Evolutionary conservation across 2,113 vertebrate species (phyloP).

Genomic region (Vulpes ferrilata): DNA sequence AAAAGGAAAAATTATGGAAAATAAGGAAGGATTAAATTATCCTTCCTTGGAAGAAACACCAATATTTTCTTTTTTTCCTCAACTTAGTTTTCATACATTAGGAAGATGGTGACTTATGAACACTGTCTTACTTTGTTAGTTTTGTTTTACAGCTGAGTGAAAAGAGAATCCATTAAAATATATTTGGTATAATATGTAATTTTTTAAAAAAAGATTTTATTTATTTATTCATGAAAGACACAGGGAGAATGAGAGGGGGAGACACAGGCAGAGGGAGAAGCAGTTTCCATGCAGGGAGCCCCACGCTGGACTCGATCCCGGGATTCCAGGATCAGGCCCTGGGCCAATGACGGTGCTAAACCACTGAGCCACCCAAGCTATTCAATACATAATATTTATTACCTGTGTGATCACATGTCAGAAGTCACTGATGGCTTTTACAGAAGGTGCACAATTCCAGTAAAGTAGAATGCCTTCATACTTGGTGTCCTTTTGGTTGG

Average conservation of each 20-base stretch:
- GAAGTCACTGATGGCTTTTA: constrained; percentile 22
- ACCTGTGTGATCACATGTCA: not conserved
- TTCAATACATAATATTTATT: constrained; percentile 21
- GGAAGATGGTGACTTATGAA: constrained; percentile 25
- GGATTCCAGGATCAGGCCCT: no score
- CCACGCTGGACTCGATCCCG: no score
- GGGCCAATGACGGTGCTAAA: no score
- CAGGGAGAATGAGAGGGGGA: no score
- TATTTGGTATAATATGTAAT: not conserved
- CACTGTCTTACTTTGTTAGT: not conserved
- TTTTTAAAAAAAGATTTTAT: no score
- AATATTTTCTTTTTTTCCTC: not conserved
- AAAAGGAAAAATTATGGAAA: not conserved
- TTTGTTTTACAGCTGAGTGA: constrained; percentile 25
- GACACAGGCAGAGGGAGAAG: no score
- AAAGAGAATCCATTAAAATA: constrained; percentile 50
- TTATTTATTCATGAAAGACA: no score
- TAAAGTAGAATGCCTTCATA: not conserved
- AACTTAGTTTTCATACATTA: constrained; percentile 5
- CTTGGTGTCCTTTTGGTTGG: not conserved
- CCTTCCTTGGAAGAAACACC: not conserved
- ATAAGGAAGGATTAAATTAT: not conserved
- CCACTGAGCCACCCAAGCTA: no score
- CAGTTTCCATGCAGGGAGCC: no score
- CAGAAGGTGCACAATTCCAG: not conserved